phyloP scores from a whole-genome alignment of 2,113 vertebrate species.

The Cervus canadensis region DNA sequence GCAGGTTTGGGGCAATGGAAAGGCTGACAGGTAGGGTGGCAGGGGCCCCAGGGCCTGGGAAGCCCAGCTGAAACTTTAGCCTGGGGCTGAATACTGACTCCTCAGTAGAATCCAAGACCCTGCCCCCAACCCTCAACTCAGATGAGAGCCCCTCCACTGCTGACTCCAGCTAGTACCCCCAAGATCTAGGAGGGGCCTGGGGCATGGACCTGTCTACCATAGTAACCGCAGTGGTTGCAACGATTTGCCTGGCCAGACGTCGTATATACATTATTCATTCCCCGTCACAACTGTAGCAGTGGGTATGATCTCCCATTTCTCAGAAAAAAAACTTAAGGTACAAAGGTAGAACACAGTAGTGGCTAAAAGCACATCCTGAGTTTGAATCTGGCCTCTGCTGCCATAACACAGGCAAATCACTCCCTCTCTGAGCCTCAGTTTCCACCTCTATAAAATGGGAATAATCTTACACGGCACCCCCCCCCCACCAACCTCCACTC shows the following conservation, averaged over 20 bases:
- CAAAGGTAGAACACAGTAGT: not conserved
- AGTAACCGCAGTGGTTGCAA: not conserved
- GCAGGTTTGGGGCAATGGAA: slow-evolving; percentile 68
- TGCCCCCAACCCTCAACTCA: not conserved
- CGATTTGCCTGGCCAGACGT: not conserved
- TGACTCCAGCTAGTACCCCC: not conserved
- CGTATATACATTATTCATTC: not conserved
- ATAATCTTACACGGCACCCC: not conserved
- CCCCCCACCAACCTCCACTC: not conserved
- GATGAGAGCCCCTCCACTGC: not conserved
- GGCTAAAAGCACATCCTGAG: not conserved
- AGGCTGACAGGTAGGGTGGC: slow-evolving; percentile 51
- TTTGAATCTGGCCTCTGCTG: not conserved
- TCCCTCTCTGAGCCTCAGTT: not conserved
- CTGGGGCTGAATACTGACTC: not conserved
- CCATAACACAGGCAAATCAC: not conserved
- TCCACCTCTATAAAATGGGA: not conserved
- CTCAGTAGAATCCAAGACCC: not conserved
- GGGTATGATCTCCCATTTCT: not conserved
- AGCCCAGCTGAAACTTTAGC: not conserved
- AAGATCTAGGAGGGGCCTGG: not conserved
- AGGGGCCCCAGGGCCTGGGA: not conserved
- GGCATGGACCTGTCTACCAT: not conserved
- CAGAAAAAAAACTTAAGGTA: not conserved
- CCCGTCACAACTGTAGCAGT: not conserved